Evolutionary conservation across 53 echinoderm and acorn worm species (phyloP), one percentile per base, ranked within the genome.

Genomic region (Paracentrotus lividus): DNA sequence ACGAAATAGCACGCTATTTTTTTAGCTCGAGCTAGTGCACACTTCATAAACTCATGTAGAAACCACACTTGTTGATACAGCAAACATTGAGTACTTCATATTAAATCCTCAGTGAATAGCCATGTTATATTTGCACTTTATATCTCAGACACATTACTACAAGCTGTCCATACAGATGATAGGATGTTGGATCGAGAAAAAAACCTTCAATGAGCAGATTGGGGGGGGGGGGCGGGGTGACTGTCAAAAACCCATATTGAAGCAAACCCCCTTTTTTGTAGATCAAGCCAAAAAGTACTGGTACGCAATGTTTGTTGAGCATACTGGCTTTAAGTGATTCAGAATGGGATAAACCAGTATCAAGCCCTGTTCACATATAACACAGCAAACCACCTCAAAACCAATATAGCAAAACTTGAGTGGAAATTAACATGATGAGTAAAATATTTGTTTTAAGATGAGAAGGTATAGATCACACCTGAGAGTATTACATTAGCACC

Each of bases 121-220:
- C 14, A 69, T 38, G 38, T 69, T 69, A 13, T 69, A 69, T 69
- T 69, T 69, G 69, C 38, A 69, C 69, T 69, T 26, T 69, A 69
- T 38, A 69, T 69, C 69, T 36, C 3, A 34, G 38, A 18, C 31
- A 69, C 69, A 69, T 69, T 69, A 69, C 69, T 36, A 31, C 69
- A 69, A 69, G 69, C 69, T 69, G 36, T 69, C 69, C 18, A 16
- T 36, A 69, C 69, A 69, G 2, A 69, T 69, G 69, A 31, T n/a
- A n/a, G 72, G 34, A 7, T 36, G 72, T 72, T 1, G 72, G 72
- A 72, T 72, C 72, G 38, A 72, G 72, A 20, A 72, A 72, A n/a
- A n/a, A 16, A 34, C 72, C 34, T 72, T 72, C 40, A 72, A 26
- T n/a, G n/a, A n/a, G n/a, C n/a, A 72, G 72, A 40, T 38, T 7